These are phyloP conservation scores for Lerista edwardsae DNA, from an alignment of 2,797 vertebrate species.

Conservation along the genomic window DNA sequence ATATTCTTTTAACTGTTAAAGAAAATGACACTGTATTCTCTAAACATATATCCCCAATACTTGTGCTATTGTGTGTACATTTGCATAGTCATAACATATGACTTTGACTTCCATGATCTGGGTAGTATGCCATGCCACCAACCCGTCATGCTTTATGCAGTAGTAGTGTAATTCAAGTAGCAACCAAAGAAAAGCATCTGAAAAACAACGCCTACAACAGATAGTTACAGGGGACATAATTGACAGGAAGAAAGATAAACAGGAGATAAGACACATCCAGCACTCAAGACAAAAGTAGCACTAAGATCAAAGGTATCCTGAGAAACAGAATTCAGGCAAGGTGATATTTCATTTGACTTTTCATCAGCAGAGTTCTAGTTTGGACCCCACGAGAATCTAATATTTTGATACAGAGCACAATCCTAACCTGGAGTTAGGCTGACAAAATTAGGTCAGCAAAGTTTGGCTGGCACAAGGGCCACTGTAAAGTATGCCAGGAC, in stretches of 20 bases:
- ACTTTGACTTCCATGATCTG: accelerated
- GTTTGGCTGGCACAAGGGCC: too few species aligned
- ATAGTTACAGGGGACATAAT: background rate
- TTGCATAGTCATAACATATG: background rate
- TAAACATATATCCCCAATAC: background rate
- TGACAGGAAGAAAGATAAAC: background rate
- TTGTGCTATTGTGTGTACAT: too few species aligned
- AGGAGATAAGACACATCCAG: background rate
- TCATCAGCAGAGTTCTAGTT: background rate
- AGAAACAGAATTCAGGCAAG: background rate
- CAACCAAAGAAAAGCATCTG: background rate
- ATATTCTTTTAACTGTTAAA: conserved; percentile 9
- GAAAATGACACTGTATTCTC: accelerated
- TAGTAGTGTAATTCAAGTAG: background rate
- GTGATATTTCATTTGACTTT: background rate
- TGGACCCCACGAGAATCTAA: background rate
- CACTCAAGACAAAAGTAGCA: background rate
- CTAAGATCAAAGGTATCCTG: background rate
- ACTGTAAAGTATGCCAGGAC: too few species aligned
- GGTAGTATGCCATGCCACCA: background rate
- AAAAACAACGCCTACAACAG: background rate
- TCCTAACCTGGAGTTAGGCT: too few species aligned
- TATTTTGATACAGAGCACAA: background rate
- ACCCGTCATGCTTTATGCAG: background rate
- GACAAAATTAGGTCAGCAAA: too few species aligned